Conservation (phyloP, 2,797 vertebrate genomes). For the Scolopax rusticola region DNA sequence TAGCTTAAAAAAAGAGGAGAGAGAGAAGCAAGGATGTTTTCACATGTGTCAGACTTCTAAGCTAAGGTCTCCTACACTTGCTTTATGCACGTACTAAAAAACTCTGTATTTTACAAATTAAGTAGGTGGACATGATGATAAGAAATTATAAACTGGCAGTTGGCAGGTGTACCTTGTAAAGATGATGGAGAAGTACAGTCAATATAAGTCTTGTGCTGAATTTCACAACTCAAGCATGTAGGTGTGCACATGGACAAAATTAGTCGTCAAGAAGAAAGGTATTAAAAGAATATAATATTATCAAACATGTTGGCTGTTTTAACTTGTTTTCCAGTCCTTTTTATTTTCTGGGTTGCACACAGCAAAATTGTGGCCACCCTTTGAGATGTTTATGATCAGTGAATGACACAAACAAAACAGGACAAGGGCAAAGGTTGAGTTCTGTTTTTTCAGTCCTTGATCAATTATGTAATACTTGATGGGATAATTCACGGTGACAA, state of each 20-base stretch:
- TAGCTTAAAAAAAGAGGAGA: background rate
- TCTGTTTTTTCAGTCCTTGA: background rate
- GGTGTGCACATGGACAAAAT: constrained; percentile 36
- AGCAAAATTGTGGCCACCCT: background rate
- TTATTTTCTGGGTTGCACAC: background rate
- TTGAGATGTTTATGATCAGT: background rate
- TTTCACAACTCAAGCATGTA: constrained; percentile 45
- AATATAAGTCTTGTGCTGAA: background rate
- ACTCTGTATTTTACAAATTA: constrained; percentile 53
- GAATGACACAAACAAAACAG: background rate
- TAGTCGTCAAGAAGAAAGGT: background rate
- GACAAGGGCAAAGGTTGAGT: background rate
- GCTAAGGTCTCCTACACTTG: constrained; percentile 54
- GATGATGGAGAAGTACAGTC: constrained; percentile 20
- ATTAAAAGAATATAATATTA: constrained; percentile 18
- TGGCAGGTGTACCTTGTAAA: constrained; percentile 41
- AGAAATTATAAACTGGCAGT: constrained; percentile 54
- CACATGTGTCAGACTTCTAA: background rate
- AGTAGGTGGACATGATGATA: constrained; percentile 55
- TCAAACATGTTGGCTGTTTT: constrained; percentile 5
- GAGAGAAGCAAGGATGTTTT: constrained; percentile 8
- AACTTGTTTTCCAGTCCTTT: background rate
- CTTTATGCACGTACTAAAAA: constrained; percentile 54
- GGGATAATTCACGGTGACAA: background rate
- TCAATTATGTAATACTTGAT: background rate